Evolutionary conservation across 1,140 invertebrate species (phyloP).

Genomic region (Zaprionus inermis): DNA sequence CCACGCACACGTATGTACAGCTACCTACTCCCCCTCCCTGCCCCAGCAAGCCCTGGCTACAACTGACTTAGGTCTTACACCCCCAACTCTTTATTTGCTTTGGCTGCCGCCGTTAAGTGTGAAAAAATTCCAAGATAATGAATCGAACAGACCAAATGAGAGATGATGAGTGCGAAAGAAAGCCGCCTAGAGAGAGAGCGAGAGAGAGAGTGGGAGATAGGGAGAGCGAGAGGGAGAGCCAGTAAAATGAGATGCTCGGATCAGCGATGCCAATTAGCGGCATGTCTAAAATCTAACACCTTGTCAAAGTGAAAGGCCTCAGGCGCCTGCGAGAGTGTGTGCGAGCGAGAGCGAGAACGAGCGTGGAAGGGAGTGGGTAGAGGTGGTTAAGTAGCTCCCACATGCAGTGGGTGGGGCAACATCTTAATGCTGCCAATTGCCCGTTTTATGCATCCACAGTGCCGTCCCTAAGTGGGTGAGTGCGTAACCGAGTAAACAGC

Average conservation of each 20-base stretch:
- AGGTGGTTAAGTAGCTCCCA: slow-evolving; percentile 16
- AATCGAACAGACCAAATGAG: slow-evolving; percentile 6
- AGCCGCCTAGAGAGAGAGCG: background rate
- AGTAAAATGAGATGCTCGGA: slow-evolving; percentile 16
- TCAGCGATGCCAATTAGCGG: slow-evolving; percentile 65
- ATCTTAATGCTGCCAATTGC: slow-evolving; percentile 71
- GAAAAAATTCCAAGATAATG: slow-evolving; percentile 37
- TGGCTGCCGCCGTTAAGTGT: slow-evolving; percentile 45
- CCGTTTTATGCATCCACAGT: slow-evolving; percentile 65
- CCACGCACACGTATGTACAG: slow-evolving; percentile 8
- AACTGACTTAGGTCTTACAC: background rate
- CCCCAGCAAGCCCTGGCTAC: slow-evolving; percentile 1
- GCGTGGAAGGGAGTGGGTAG: background rate
- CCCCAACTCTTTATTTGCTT: slow-evolving; percentile 31
- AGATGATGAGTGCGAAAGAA: slow-evolving; percentile 20
- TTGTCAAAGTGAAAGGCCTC: slow-evolving; percentile 71
- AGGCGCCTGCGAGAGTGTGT: background rate
- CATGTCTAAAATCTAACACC: slow-evolving; percentile 69
- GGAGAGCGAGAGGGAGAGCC: background rate
- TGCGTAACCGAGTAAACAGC: slow-evolving; percentile 45
- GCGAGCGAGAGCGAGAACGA: background rate
- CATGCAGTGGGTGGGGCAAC: slow-evolving; percentile 39
- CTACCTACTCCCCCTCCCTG: background rate
- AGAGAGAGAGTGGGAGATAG: background rate
- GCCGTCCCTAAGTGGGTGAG: slow-evolving; percentile 34